Evolutionary conservation across 2,888 invertebrate species (phyloP).

Genomic region (Drosophila merina): DNA sequence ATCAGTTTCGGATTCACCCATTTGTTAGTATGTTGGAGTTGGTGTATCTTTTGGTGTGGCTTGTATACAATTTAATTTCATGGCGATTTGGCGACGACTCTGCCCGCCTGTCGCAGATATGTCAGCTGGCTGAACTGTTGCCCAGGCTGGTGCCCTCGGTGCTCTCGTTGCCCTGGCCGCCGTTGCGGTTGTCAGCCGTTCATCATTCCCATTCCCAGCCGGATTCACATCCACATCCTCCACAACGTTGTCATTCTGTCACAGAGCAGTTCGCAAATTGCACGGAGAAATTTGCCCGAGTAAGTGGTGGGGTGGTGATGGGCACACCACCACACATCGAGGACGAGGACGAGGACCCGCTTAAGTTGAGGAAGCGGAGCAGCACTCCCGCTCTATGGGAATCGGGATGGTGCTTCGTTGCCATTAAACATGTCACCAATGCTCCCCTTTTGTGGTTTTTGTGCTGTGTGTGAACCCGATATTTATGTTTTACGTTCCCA

Average conservation of each 20-base stretch:
- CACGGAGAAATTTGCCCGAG: conserved; percentile 63
- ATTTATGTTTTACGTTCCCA: conserved; percentile 61
- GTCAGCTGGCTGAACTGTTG: conserved; percentile 16
- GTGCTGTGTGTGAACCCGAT: conserved; percentile 36
- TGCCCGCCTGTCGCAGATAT: conserved; percentile 52
- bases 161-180: conserved; percentile 27
- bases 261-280: conserved; percentile 66
- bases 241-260: conserved; percentile 48
- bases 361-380: conserved; percentile 37
- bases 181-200: conserved; percentile 67
- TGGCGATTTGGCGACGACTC: conserved; percentile 68
- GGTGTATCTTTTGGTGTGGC: conserved; percentile 26
- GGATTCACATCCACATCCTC: conserved; percentile 34
- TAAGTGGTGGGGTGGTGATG: conserved; percentile 39
- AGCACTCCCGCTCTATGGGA: background rate
- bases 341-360: conserved; percentile 52
- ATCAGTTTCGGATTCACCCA: conserved; percentile 13
- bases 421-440: conserved; percentile 73
- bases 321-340: conserved; percentile 45
- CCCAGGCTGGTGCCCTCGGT: conserved; percentile 8
- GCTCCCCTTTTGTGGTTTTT: conserved; percentile 61
- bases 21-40: conserved; percentile 36
- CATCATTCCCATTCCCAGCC: conserved; percentile 62
- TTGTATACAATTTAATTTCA: conserved; percentile 74
- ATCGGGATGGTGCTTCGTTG: conserved; percentile 51